phyloP scores from a whole-genome alignment of 1,140 invertebrate genomes.

The Tetramorium alpestre region DNA sequence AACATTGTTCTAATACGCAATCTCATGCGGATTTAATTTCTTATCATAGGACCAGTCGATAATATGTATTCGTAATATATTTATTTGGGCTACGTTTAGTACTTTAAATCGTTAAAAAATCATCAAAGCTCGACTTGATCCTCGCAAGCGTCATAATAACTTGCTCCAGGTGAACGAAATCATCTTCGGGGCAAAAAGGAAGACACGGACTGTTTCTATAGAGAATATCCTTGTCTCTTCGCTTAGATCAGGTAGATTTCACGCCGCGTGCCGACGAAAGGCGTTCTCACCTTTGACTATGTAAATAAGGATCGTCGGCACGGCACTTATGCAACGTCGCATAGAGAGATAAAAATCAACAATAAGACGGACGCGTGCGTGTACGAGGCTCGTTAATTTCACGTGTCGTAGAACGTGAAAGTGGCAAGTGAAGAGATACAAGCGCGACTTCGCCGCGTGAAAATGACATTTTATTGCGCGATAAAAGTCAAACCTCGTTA shows the following conservation, averaged over 20 bases:
- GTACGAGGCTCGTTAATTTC: background rate
- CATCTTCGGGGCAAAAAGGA: background rate
- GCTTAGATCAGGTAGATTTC: constrained; percentile 6
- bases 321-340: background rate
- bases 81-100: background rate
- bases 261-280: background rate
- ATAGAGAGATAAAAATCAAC: constrained; percentile 13
- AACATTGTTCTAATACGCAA: constrained; percentile 1
- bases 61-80: background rate
- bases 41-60: background rate
- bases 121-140: background rate
- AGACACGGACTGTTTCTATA: background rate
- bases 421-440: background rate
- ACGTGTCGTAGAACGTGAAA: background rate
- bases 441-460: background rate
- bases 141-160: background rate
- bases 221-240: background rate
- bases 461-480: background rate
- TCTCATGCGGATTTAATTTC: background rate
- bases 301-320: constrained; percentile 10
- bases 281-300: constrained; percentile 16
- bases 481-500: background rate
- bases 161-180: background rate
- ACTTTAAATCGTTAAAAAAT: background rate
- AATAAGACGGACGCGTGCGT: background rate